Percentiles rank a stretch among this genome's conserved stretches.
Conservation (phyloP, 2,888 invertebrate genomes). For the Criorhina ranunculi region DNA sequence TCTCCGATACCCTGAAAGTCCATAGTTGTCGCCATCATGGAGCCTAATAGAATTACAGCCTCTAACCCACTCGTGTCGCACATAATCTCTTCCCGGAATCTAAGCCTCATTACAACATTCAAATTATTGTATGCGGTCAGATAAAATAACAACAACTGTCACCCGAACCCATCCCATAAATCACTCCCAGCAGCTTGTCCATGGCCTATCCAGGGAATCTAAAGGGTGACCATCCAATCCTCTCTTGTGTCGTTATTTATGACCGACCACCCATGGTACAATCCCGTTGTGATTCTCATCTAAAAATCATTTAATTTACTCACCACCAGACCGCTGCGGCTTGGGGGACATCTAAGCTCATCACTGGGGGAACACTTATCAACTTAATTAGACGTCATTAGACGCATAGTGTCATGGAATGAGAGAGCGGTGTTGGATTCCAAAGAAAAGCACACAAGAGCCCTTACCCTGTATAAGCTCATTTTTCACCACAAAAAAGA, state of each 20-base stretch:
- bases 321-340: conserved; percentile 19
- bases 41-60: background rate
- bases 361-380: conserved; percentile 39
- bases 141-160: conserved; percentile 46
- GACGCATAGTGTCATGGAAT: conserved; percentile 1
- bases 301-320: conserved; percentile 45
- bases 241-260: conserved; percentile 42
- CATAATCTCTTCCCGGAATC: conserved; percentile 22
- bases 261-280: conserved; percentile 60
- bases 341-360: conserved; percentile 16
- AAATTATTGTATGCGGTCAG: conserved; percentile 26
- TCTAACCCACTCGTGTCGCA: background rate
- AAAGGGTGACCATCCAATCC: conserved; percentile 18
- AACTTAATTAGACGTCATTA: conserved; percentile 69
- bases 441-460: conserved; percentile 27
- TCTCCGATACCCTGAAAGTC: background rate
- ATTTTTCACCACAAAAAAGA: conserved; percentile 6
- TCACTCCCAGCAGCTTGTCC: conserved; percentile 26
- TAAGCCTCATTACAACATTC: conserved; percentile 26
- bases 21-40: conserved; percentile 8
- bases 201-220: background rate
- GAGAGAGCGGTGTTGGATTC: conserved; percentile 26
- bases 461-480: background rate
- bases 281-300: conserved; percentile 63
- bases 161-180: conserved; percentile 42